Evolutionary conservation across 2,888 invertebrate genomes (phyloP), one percentile per base, ranked within the genome.

Genomic region (Drosophila diplacantha): DNA sequence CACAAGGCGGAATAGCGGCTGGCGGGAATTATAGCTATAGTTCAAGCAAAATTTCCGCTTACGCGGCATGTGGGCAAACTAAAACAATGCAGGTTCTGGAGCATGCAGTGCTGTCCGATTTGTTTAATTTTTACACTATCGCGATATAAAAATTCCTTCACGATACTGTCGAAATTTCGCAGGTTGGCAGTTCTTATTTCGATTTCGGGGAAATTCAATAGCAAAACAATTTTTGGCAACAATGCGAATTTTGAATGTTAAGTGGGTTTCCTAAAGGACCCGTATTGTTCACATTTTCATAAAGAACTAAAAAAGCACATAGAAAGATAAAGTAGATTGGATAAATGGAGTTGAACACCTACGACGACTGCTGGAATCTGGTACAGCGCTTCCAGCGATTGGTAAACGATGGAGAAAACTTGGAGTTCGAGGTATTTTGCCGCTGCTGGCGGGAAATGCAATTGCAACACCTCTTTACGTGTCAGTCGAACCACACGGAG

Each of bases 381-480:
- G 43, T 83, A 6, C 60, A 65, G 5, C 24, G 31, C 0, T 79
- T 79, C 38, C 52, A 57, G 11, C 54, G 46, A 0, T 32, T 49
- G 31, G 54, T 62, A 6, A 35, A 47, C 9, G 50, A 51, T 5
- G 43, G 38, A 4, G 37, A 62, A 38, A 37, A 63, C 65, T 56
- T 71, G n/a, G 39, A 51, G 6, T 87, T 86, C 20, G 61, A 81
- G 46, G 47, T 76, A 0, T 87, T 87, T 50, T 83, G 80, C 7
- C 37, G 69, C 5, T 74, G 80, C 54, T 87, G 87, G 87, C 75
- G 71, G 6, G 34, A 62, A 0, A 26, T 83, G 47, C 71, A 73
- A 32, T 83, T 86, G 47, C 80, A 86, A 8, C 80, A 85, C 9
- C 75, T 87, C 8, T 87, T 82, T 65, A 73, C 77, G 1, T 72